Evolutionary conservation across 2,797 vertebrate species (phyloP).

Genomic region (Tenualosa ilisha): DNA sequence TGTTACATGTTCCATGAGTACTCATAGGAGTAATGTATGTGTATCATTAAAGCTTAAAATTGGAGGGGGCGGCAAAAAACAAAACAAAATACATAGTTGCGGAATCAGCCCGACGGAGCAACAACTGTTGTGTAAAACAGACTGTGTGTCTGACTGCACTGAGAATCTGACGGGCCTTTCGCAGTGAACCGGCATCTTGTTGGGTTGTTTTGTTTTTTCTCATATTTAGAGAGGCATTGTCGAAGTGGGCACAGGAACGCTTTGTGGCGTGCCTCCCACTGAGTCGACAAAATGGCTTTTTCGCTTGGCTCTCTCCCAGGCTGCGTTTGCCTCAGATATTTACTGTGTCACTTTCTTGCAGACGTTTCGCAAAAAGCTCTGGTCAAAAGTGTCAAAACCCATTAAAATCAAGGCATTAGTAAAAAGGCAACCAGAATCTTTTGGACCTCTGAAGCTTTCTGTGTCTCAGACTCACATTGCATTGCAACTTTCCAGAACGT

Average conservation of each 20-base stretch:
- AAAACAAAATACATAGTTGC: background rate
- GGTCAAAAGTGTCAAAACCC: conserved; percentile 2
- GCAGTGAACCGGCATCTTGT: background rate
- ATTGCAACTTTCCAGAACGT: background rate
- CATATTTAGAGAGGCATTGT: background rate
- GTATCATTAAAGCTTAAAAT: background rate
- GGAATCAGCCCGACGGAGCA: background rate
- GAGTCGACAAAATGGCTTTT: conserved; percentile 11
- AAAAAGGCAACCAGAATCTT: background rate
- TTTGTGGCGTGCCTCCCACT: conserved; percentile 11
- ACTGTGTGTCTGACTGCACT: background rate
- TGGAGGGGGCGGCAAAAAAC: too few species aligned
- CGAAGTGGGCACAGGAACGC: background rate
- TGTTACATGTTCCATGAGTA: background rate
- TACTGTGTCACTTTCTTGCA: conserved; percentile 8
- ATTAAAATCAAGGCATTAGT: background rate
- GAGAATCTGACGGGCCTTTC: background rate
- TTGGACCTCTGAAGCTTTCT: background rate
- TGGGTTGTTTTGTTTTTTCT: background rate
- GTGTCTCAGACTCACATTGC: background rate
- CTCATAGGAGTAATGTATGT: background rate
- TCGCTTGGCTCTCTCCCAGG: background rate
- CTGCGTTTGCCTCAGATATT: background rate
- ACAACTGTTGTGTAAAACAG: background rate
- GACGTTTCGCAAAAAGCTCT: background rate